These are phyloP conservation scores for Prinia subflava DNA, from an alignment of 2,113 vertebrate species.

Conservation along the genomic window DNA sequence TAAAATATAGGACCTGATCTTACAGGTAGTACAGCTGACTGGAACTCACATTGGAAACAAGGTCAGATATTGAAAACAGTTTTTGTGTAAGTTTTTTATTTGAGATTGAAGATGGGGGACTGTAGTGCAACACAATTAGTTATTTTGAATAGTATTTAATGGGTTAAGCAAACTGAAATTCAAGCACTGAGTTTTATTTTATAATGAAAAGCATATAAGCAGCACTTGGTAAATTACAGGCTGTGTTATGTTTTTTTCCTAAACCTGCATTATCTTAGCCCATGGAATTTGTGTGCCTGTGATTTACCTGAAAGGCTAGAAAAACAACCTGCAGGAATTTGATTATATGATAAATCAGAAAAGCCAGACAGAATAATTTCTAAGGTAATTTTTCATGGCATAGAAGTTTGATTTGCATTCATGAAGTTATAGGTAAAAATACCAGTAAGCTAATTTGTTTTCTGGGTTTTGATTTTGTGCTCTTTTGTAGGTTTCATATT, in stretches of 20 bases:
- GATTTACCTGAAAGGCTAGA: constrained; percentile 49
- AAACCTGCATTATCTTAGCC: background rate
- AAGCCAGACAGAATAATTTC: constrained; percentile 40
- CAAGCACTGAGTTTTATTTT: background rate
- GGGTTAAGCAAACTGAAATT: background rate
- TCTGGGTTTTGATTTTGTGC: background rate
- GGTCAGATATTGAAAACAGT: background rate
- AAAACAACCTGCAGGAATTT: constrained; percentile 22
- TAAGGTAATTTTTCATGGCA: background rate
- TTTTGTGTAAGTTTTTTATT: background rate
- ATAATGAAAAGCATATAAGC: background rate
- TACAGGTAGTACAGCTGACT: background rate
- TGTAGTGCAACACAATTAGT: background rate
- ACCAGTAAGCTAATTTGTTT: background rate
- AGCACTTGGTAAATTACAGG: background rate
- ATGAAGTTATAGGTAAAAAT: background rate
- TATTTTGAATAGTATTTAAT: background rate
- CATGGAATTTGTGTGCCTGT: background rate
- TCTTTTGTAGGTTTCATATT: background rate
- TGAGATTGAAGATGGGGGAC: background rate
- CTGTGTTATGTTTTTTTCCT: background rate
- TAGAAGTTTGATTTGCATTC: background rate
- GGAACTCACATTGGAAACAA: background rate
- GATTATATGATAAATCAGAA: constrained; percentile 41
- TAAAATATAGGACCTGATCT: background rate